A percentile compares a stretch with the other conserved stretches of the same genome.
phyloP scores from a whole-genome alignment of 1,140 invertebrate genomes.

The Ditylenchus dipsaci region DNA sequence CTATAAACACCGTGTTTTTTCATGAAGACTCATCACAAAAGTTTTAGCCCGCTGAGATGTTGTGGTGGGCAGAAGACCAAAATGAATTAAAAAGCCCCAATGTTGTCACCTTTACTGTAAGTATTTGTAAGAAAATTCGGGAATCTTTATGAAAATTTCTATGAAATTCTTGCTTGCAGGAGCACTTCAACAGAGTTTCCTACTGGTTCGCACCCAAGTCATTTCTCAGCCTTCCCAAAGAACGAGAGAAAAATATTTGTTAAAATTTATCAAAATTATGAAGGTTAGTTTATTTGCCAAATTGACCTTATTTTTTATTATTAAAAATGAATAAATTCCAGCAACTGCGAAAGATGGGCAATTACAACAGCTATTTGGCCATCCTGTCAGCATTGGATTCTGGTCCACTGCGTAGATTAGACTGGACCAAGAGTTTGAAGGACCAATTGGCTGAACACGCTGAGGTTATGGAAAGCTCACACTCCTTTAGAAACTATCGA shows the following conservation, averaged over 20 bases:
- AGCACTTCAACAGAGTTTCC: slow-evolving; percentile 99
- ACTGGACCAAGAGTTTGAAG: slow-evolving; percentile 84
- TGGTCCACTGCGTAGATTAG: slow-evolving; percentile 83
- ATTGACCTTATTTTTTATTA: neutral
- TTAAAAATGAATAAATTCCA: slow-evolving; percentile 35
- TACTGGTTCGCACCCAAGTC: slow-evolving; percentile 83
- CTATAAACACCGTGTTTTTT: slow-evolving; percentile 1
- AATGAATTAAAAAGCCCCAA: slow-evolving; percentile 93
- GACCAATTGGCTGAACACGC: slow-evolving; percentile 81
- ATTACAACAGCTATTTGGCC: slow-evolving; percentile 96
- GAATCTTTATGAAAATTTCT: too few species aligned
- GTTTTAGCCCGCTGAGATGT: slow-evolving; percentile 73
- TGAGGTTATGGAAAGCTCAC: slow-evolving; percentile 87
- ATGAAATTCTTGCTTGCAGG: slow-evolving; percentile 59
- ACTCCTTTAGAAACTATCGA: slow-evolving; percentile 88
- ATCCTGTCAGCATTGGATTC: slow-evolving; percentile 91
- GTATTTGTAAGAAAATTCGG: too few species aligned
- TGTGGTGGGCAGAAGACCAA: slow-evolving; percentile 94
- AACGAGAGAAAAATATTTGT: slow-evolving; percentile 88
- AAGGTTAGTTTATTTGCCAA: slow-evolving; percentile 66
- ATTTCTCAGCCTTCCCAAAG: slow-evolving; percentile 77
- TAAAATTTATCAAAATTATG: slow-evolving; percentile 98
- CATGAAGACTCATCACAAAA: slow-evolving; percentile 6
- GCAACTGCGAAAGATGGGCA: slow-evolving; percentile 83
- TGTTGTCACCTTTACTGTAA: slow-evolving; percentile 79